These are phyloP conservation scores for Hirundo rustica DNA, from an alignment of 2,797 vertebrate genomes.

Conservation along the genomic window DNA sequence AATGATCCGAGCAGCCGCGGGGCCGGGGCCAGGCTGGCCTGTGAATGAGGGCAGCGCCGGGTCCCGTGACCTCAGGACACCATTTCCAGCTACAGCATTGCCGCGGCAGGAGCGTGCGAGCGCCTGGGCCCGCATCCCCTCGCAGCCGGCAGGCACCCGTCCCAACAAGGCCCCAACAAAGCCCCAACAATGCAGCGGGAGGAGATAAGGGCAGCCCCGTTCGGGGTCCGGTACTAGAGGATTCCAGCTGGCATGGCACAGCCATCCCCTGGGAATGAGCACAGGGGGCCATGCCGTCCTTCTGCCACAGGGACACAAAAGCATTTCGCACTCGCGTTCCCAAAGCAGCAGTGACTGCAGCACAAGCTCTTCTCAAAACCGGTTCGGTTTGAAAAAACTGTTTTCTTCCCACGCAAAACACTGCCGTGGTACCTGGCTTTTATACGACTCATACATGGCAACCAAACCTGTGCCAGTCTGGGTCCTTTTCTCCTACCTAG, in stretches of 20 bases:
- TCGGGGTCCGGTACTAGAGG: accelerated
- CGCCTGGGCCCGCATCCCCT: background rate
- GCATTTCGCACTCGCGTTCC: accelerated
- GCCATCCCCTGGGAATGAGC: accelerated
- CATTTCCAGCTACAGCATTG: background rate
- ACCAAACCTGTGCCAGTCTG: background rate
- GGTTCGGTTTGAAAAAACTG: background rate
- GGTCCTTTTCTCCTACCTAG: background rate
- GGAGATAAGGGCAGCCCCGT: background rate
- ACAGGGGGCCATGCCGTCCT: accelerated
- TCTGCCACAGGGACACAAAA: accelerated
- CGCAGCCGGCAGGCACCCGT: background rate
- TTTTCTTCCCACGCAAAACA: background rate
- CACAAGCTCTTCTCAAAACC: background rate
- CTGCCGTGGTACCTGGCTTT: background rate
- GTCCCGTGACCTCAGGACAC: background rate
- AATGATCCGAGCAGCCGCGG: accelerated
- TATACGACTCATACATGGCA: accelerated
- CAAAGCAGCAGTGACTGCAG: background rate
- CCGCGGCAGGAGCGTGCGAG: background rate
- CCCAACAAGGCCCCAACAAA: background rate
- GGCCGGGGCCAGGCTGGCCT: background rate
- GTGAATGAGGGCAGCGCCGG: background rate
- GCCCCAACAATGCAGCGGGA: background rate
- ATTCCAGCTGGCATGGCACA: accelerated